A percentile compares a stretch with the other conserved stretches of the same genome.
These are phyloP conservation scores for Rousettus leschenaultii DNA, from an alignment of 2,113 vertebrate species.

Conservation along the genomic window DNA sequence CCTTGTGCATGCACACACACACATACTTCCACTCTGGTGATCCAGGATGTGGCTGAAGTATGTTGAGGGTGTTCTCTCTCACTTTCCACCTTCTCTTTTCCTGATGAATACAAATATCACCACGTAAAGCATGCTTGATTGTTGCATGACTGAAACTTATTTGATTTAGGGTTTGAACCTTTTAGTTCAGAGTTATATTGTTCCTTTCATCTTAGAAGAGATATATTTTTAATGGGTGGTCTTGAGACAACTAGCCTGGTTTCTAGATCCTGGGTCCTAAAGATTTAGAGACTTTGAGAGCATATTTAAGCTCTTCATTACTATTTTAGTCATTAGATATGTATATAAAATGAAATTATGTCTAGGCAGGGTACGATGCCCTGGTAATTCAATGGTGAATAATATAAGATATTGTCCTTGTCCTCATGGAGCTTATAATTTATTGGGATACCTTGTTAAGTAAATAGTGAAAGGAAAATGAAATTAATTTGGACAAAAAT, in stretches of 20 bases:
- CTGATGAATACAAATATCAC: not conserved
- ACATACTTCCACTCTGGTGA: too few relatives aligned
- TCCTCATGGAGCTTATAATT: not conserved
- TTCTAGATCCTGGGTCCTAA: not conserved
- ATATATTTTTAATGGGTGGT: not conserved
- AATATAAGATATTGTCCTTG: not conserved
- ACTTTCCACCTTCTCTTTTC: not conserved
- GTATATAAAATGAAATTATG: not conserved
- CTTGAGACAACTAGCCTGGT: not conserved
- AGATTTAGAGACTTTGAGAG: not conserved
- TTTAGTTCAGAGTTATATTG: not conserved
- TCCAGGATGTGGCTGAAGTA: not conserved
- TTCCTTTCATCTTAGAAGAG: not conserved
- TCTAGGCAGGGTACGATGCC: not conserved
- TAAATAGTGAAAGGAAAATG: not conserved
- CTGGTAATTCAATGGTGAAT: not conserved
- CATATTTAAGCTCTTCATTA: not conserved
- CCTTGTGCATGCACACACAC: too few relatives aligned
- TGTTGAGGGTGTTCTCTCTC: accelerated
- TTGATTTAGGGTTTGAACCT: not conserved
- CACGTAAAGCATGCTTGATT: not conserved
- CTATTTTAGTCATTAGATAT: not conserved
- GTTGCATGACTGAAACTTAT: not conserved
- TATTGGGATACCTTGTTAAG: not conserved
- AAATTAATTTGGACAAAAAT: not conserved